Evolutionary conservation across 2,113 vertebrate genomes (phyloP).

Genomic region (Hydrochoerus hydrochaeris): DNA sequence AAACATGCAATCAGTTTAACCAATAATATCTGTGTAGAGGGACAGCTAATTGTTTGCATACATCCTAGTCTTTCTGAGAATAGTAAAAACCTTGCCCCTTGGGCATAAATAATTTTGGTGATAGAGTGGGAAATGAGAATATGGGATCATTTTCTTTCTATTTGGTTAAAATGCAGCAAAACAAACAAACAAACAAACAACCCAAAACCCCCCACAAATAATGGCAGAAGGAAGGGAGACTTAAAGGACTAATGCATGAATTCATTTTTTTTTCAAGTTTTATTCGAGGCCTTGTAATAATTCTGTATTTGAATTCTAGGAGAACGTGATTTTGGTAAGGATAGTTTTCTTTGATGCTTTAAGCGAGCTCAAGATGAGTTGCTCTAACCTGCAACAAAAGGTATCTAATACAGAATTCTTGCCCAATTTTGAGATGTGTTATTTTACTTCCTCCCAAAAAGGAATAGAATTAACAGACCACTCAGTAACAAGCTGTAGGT

Average conservation of each 20-base stretch:
- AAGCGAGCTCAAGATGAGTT: neutral
- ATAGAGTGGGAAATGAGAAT: neutral
- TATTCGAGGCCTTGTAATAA: neutral
- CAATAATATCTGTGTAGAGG: neutral
- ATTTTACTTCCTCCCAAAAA: conserved; percentile 12
- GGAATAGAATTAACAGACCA: neutral
- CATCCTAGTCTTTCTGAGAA: neutral
- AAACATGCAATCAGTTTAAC: neutral
- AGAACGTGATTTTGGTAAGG: neutral
- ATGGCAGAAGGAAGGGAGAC: neutral
- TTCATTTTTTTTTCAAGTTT: conserved; percentile 26
- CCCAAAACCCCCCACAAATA: neutral
- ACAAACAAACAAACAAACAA: too few species aligned
- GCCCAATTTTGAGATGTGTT: neutral
- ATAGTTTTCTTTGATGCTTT: conserved; percentile 8
- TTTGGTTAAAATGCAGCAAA: neutral
- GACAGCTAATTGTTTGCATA: neutral
- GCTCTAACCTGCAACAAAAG: neutral
- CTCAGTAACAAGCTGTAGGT: neutral
- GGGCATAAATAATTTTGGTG: neutral
- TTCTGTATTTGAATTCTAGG: neutral
- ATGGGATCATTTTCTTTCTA: neutral
- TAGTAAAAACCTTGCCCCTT: neutral
- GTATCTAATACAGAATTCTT: neutral
- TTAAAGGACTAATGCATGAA: neutral